Evolutionary conservation across 2,113 vertebrate species (phyloP).

Genomic region (Aplodontia rufa): DNA sequence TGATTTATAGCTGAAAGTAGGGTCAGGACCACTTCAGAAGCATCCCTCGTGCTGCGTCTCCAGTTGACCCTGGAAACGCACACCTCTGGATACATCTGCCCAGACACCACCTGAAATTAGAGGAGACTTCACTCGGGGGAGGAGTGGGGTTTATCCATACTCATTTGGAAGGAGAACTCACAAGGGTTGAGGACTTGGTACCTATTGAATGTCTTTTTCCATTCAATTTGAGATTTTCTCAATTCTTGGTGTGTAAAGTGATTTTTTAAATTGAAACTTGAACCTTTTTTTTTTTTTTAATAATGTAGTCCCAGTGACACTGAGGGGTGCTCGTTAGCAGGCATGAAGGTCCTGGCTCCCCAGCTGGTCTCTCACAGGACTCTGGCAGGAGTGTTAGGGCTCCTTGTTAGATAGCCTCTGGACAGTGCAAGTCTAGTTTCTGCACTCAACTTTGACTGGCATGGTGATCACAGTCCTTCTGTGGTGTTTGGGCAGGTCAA

Average conservation of each 20-base stretch:
- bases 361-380: background rate
- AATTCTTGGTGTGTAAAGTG: background rate
- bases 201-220: background rate
- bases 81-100: background rate
- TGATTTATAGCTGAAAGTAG: background rate
- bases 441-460: background rate
- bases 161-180: background rate
- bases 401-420: too few species aligned
- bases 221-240: conserved; percentile 7
- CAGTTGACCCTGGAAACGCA: background rate
- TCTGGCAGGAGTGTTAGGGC: background rate
- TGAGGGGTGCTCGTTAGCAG: too few species aligned
- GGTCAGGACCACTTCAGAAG: background rate
- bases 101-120: background rate
- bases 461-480: background rate
- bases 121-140: background rate
- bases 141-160: background rate
- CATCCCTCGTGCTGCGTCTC: background rate
- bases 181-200: background rate
- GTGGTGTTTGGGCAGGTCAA: background rate
- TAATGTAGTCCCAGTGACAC: too few species aligned
- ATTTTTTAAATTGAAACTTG: background rate
- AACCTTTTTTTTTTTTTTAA: too few species aligned
- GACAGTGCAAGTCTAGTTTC: background rate
- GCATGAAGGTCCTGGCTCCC: background rate